Base-by-base conservation (phyloP, 2,113 vertebrate genomes). In the Rousettus leschenaultii region DNA sequence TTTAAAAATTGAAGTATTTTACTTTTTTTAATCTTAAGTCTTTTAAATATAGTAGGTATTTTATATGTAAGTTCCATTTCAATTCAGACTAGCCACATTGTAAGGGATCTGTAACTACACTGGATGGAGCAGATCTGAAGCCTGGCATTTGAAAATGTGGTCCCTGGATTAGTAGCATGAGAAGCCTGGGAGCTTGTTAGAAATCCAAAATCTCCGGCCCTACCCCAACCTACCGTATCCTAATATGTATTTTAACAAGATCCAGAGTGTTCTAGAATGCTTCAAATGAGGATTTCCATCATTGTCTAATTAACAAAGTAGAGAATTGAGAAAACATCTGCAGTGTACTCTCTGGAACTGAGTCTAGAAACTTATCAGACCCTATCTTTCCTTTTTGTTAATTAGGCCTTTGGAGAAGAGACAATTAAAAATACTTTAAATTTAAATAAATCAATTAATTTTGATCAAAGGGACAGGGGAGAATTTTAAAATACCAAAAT, bases 381-480 rank as follows among this genome's bases (percentile, higher is more conserved):
- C 14, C 61, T 43, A 74, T 86, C 51, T 61, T 74, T 68, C 24
- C 15, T 35, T 87, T 91, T 66, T n/a, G 28, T 63, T 80, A 84
- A 95, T 84, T 90, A 90, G 51, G 51, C 65, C 38, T 95, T 82
- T 18, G 40, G 28, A 93, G 89, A 91, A 86, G 80, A 28, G 9
- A 22, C 45, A 88, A 75, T 90, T 95, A 38, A 45, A 93, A 96
- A 90, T 63, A 95, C 68, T 28, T 73, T 93, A 83, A 91, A 93
- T 28, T 73, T 93, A 83, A 91, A 93, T 79, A 94, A 95, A 87
- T 91, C 35, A 86, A 87, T 82, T 48, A 40, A 75, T 91, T 91
- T 96, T 82, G 38, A 24, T 94, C 51, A 26, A 63, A 79, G 93
- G 38, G 26, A 33, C 40, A 91, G 40, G 51, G 61, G 18, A 89